These are phyloP conservation scores for Trachelus troglodyta DNA, from an alignment of 2,888 invertebrate species.

Conservation along the genomic window DNA sequence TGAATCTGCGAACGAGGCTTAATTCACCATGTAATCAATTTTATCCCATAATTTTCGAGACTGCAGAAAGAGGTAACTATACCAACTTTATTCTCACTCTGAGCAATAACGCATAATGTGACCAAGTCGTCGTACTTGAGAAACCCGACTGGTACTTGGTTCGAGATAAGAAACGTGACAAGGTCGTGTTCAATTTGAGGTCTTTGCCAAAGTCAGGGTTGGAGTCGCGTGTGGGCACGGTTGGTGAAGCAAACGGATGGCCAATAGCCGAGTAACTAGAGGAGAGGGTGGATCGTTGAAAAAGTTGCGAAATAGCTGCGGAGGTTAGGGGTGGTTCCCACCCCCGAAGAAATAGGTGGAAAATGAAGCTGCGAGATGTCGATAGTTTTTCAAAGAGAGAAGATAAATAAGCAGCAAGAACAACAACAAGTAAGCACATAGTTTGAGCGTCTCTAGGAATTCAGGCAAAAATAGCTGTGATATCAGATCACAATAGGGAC, in stretches of 20 bases:
- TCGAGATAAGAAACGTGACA: too few relatives aligned
- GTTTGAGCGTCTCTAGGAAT: conserved; percentile 29
- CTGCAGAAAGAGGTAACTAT: neutral
- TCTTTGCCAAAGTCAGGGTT: neutral
- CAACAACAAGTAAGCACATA: neutral
- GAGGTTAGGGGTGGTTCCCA: too few relatives aligned
- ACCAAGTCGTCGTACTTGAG: too few relatives aligned
- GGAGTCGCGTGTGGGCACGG: neutral
- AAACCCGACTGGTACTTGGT: too few relatives aligned
- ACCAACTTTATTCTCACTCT: too few relatives aligned
- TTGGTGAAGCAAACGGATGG: neutral
- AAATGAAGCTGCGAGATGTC: neutral
- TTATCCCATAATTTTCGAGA: neutral
- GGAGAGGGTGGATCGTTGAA: too few relatives aligned
- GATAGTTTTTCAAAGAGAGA: neutral
- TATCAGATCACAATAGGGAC: conserved; percentile 55
- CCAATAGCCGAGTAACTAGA: neutral
- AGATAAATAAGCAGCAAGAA: neutral
- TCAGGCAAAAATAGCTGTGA: conserved; percentile 51
- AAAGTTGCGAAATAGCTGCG: neutral
- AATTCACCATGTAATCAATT: neutral
- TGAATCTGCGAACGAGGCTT: neutral
- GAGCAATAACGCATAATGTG: too few relatives aligned
- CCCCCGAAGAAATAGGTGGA: neutral
- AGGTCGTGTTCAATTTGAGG: neutral